phyloP scores from a whole-genome alignment of 2,113 vertebrate genomes.

The Herpailurus yagouaroundi region DNA sequence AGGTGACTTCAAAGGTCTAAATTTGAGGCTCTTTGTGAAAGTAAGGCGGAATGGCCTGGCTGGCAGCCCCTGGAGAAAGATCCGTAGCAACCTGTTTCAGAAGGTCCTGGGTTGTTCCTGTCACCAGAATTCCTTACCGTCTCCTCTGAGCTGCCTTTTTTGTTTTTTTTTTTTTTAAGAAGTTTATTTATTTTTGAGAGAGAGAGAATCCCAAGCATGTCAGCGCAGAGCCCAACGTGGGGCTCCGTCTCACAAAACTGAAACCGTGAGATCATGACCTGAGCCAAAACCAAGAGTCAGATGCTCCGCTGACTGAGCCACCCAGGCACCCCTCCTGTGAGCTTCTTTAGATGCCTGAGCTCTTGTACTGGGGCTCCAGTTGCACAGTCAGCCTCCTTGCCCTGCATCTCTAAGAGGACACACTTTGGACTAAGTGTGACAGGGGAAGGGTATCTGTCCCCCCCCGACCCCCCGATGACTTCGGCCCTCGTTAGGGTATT shows the following conservation, averaged over 20 bases:
- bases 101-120: neutral
- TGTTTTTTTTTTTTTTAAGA: no score
- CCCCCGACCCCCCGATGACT: no score
- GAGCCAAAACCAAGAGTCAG: no score
- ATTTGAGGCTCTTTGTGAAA: neutral
- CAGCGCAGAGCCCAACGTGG: no score
- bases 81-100: neutral
- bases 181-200: no score
- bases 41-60: neutral
- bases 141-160: neutral
- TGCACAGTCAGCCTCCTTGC: rapidly evolving
- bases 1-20: slow-evolving; percentile 51
- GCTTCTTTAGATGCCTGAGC: no score
- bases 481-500: neutral
- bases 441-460: neutral
- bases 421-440: no score
- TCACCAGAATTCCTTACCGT: neutral
- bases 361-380: neutral
- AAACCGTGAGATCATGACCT: no score
- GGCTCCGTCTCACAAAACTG: no score
- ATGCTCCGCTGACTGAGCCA: no score
- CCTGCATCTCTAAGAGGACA: rapidly evolving
- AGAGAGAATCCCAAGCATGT: no score
- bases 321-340: no score
- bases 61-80: neutral